Evolutionary conservation across 2,888 invertebrate genomes (phyloP).

Genomic region (Ceriagrion tenellum): DNA sequence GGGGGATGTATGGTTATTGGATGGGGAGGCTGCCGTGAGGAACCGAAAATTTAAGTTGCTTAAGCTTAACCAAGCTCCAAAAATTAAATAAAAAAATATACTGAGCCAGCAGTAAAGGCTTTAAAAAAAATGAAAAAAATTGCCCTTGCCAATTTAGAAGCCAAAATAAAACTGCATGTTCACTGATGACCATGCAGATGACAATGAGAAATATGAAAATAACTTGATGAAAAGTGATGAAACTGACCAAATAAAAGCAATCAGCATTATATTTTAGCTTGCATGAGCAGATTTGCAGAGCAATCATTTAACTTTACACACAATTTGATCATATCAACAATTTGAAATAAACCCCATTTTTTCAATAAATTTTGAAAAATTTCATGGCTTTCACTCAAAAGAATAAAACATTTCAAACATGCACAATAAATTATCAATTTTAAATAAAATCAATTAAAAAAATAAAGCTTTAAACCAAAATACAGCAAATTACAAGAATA

Average conservation of each 20-base stretch:
- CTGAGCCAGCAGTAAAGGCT: constrained; percentile 38
- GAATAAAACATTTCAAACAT: not conserved
- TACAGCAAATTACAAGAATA: not conserved
- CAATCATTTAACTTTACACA: not conserved
- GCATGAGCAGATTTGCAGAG: constrained; percentile 26
- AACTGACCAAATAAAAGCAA: not conserved
- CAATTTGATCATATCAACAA: not conserved
- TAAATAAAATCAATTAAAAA: not conserved
- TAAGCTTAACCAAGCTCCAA: constrained; percentile 44
- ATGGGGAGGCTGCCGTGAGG: constrained; percentile 56
- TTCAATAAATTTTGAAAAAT: not conserved
- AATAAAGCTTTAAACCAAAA: not conserved
- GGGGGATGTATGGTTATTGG: constrained; percentile 30
- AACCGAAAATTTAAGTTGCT: constrained; percentile 49
- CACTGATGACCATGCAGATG: constrained; percentile 43
- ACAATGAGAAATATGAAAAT: constrained; percentile 16
- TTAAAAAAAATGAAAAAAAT: not conserved
- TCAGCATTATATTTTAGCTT: not conserved
- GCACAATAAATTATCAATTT: not conserved
- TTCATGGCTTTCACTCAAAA: not conserved
- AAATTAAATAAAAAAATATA: not conserved
- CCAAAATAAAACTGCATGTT: constrained; percentile 41
- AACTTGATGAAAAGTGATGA: constrained; percentile 4
- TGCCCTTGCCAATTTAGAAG: constrained; percentile 42
- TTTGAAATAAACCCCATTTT: not conserved